Conservation (phyloP, 2,113 vertebrate species). For the Ictalurus furcatus region DNA sequence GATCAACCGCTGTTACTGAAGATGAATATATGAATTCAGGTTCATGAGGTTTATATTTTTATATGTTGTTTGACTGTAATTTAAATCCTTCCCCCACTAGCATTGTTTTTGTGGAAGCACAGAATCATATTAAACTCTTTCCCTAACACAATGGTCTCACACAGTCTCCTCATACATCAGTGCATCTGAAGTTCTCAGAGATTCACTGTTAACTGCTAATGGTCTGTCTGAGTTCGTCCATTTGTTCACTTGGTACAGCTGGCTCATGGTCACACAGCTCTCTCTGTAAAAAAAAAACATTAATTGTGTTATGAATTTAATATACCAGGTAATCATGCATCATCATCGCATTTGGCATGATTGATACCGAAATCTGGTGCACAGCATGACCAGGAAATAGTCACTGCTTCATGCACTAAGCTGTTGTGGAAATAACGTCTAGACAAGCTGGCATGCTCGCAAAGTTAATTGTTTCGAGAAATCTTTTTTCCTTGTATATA, state of each 20-base stretch:
- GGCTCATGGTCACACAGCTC: neutral
- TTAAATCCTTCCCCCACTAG: neutral
- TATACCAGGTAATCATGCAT: neutral
- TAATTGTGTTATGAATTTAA: neutral
- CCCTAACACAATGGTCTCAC: neutral
- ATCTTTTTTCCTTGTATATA: neutral
- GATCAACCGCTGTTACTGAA: neutral
- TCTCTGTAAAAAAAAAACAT: neutral
- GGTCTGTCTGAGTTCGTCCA: no score
- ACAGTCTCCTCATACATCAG: neutral
- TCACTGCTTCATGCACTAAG: neutral
- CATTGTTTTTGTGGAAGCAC: neutral
- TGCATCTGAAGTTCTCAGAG: neutral
- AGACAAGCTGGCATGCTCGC: neutral
- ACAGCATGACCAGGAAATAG: conserved; percentile 6
- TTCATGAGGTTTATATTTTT: neutral
- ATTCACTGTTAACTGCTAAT: neutral
- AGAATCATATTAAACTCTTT: neutral
- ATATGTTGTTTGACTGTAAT: neutral
- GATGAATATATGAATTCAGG: neutral
- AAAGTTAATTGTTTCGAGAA: neutral
- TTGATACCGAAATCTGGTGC: conserved; percentile 2
- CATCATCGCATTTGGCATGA: neutral
- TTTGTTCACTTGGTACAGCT: neutral
- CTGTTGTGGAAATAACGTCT: neutral